A percentile compares a stretch with the other conserved stretches of the same genome.
These are phyloP conservation scores for Steatornis caripensis DNA, from an alignment of 2,113 vertebrate species.

Conservation along the genomic window DNA sequence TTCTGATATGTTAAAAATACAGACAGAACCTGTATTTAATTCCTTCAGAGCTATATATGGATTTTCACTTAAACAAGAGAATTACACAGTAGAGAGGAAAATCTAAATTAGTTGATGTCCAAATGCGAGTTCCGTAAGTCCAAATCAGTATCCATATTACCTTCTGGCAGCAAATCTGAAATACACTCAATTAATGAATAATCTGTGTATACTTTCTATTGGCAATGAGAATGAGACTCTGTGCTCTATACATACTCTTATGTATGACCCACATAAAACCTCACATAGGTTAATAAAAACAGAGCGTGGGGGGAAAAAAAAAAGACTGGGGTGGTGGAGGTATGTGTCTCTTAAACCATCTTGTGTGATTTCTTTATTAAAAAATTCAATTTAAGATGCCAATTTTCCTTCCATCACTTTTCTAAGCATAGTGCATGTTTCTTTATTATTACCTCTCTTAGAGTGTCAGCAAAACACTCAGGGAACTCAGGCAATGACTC, in stretches of 20 bases:
- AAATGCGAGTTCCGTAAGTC: neutral
- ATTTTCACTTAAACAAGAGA: neutral
- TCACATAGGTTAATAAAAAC: neutral
- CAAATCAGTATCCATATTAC: neutral
- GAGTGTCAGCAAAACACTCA: neutral
- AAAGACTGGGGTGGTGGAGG: neutral
- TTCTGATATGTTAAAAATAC: neutral
- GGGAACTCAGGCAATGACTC: neutral
- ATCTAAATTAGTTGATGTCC: neutral
- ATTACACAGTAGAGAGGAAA: neutral
- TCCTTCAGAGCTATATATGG: neutral
- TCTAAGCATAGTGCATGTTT: neutral
- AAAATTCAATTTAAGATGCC: neutral
- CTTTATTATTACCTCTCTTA: neutral
- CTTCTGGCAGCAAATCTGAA: neutral
- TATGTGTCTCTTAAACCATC: neutral
- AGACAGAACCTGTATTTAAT: neutral
- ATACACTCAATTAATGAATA: neutral
- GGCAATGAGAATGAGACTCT: neutral
- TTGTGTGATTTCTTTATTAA: neutral
- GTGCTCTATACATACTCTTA: neutral
- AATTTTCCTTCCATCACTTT: neutral
- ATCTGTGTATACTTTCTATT: neutral
- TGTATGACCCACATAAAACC: neutral
- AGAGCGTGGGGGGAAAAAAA: rapidly evolving